Base-by-base conservation (phyloP, 2,888 invertebrate genomes). In the Terebella lapidaria region DNA sequence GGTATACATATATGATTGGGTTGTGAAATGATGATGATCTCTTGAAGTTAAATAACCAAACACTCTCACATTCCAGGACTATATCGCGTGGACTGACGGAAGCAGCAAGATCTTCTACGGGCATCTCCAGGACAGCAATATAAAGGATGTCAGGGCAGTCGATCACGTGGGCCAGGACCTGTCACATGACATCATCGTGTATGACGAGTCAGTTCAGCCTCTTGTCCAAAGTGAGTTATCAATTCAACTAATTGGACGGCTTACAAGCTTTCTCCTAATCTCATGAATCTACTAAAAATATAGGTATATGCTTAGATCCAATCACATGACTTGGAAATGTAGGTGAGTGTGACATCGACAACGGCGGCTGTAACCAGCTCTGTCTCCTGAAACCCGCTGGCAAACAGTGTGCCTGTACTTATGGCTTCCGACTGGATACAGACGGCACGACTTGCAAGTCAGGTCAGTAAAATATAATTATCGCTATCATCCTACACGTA, bases 341-440 rank as follows among this genome's bases (percentile, higher is more conserved):
- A n/a, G n/a, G n/a, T n/a, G n/a, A n/a, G n/a, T n/a, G n/a, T 56
- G 59, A 57, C 24, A 35, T 57, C 2, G 59, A 62, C 20, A 60
- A 63, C 20, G 60, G 58, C 20, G 62, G 60, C 24, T 65, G 65
- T 45, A 25, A 49, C 22, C 65, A 65, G 27, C 56, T 63, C n/a
- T 65, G 65, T 49, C 56, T 65, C 10, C 60, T 60, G 1, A 28
- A 45, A 1, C 55, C 60, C 15, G 22, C 3, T 22, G 45, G 56
- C 18, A 22, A 25, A 22, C 20, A 10, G 2, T 65, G 65, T 45
- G 22, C 30, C 18, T 65, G 65, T 46, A 5, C 62, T 25, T n/a
- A 28, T 4, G 60, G 62, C 5, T 63, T 60, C 55, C 27, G n/a
- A 3, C 45, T 64, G 26, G 52, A 27, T 20, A 18, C 22, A 2